Percentiles rank a stretch among this genome's conserved stretches.
phyloP scores from a whole-genome alignment of 2,888 invertebrate genomes.

The Trisateles emortualis region DNA sequence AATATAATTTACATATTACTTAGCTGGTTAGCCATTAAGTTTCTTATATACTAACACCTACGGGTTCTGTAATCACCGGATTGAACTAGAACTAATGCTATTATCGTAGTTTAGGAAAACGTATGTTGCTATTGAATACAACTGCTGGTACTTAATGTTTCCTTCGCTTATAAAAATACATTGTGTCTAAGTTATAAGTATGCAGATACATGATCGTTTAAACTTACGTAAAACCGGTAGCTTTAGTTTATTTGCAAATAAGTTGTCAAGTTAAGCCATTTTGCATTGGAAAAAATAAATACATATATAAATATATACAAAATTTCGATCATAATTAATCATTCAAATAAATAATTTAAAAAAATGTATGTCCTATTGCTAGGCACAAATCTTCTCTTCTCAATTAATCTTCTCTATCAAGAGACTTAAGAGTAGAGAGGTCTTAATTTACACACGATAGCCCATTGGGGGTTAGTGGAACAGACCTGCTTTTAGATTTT shows the following conservation, averaged over 20 bases:
- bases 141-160: constrained; percentile 26
- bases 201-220: background rate
- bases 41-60: constrained; percentile 38
- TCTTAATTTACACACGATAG: too few relatives aligned
- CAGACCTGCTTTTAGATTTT: too few relatives aligned
- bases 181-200: constrained; percentile 13
- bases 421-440: too few relatives aligned
- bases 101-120: constrained; percentile 44
- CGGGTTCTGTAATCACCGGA: constrained; percentile 38
- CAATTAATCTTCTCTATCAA: too few relatives aligned
- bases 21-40: constrained; percentile 39
- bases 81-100: constrained; percentile 36
- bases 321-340: too few relatives aligned
- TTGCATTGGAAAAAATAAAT: background rate
- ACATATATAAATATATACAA: too few relatives aligned
- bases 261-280: background rate
- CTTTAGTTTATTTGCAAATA: background rate
- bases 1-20: constrained; percentile 49
- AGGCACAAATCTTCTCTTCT: too few relatives aligned
- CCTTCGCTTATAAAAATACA: constrained; percentile 39
- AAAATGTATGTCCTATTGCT: too few relatives aligned
- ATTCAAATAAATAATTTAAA: too few relatives aligned
- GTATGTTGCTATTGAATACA: constrained; percentile 29
- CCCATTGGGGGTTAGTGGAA: too few relatives aligned
- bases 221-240: background rate